These are phyloP conservation scores for Penelope pileata DNA, from an alignment of 2,113 vertebrate species.

Conservation along the genomic window DNA sequence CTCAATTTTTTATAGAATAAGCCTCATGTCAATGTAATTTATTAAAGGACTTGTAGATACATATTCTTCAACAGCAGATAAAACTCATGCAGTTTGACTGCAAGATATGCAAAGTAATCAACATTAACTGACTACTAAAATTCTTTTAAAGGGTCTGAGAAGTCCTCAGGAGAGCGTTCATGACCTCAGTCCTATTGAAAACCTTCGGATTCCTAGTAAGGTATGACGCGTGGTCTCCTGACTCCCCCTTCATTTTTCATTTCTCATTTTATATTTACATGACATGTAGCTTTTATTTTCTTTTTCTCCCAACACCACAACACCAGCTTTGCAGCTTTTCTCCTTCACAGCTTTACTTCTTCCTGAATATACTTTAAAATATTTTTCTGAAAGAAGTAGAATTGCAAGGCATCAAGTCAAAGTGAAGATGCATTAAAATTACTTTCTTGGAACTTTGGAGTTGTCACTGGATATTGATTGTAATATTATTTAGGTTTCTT, in stretches of 20 bases:
- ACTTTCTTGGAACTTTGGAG: not conserved
- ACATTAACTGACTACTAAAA: not conserved
- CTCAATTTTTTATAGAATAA: not conserved
- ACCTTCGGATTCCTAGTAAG: conserved; percentile 91
- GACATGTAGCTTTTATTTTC: not conserved
- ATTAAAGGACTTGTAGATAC: not conserved
- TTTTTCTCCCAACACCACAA: not conserved
- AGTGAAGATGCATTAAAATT: not conserved
- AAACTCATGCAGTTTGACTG: not conserved
- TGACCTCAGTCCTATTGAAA: conserved; percentile 94
- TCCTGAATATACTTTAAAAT: not conserved
- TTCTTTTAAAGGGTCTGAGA: conserved; percentile 86
- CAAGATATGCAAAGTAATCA: not conserved
- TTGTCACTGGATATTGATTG: not conserved
- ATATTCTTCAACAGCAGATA: not conserved
- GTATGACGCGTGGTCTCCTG: conserved; percentile 66
- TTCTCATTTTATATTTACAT: not conserved
- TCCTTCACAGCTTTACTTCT: not conserved
- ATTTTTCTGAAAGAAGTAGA: not conserved
- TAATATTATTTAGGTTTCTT: not conserved
- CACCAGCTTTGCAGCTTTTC: not conserved
- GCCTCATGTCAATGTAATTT: not conserved
- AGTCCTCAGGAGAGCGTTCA: conserved; percentile 93
- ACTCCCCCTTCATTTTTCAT: not conserved
- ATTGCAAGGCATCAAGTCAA: not conserved